Conservation (phyloP, 2,888 invertebrate genomes). For the Erannis defoliaria region DNA sequence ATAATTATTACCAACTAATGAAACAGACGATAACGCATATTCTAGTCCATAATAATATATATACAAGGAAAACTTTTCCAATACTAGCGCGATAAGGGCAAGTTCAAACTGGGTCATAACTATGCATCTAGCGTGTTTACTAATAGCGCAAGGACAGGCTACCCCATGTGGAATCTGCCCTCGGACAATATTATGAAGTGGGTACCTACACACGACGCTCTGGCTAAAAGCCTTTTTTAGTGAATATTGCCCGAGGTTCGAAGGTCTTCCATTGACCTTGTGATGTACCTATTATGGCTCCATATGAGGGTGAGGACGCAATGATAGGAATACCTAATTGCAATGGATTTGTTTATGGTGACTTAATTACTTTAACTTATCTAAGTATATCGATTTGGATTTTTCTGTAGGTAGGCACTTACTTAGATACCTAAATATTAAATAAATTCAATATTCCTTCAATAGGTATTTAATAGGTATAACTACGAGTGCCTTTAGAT, state of each 20-base stretch:
- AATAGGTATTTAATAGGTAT: no score
- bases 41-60: conserved; percentile 22
- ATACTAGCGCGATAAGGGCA: conserved; percentile 53
- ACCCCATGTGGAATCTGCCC: conserved; percentile 49
- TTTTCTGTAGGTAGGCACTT: background rate
- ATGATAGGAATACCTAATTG: conserved; percentile 8
- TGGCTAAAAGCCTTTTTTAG: conserved; percentile 57
- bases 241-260: conserved; percentile 49
- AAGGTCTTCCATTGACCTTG: conserved; percentile 51
- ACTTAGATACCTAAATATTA: no score
- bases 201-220: conserved; percentile 47
- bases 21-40: conserved; percentile 42
- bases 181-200: conserved; percentile 55
- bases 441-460: no score
- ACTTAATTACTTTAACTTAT: background rate
- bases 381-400: background rate
- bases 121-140: conserved; percentile 57
- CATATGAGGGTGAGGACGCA: conserved; percentile 8
- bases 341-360: conserved; percentile 15
- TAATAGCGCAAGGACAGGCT: conserved; percentile 58
- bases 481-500: no score
- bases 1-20: conserved; percentile 28
- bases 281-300: conserved; percentile 13
- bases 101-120: conserved; percentile 57
- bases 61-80: conserved; percentile 57